Evolutionary conservation across 64 coral and sea anemone genomes (phyloP), one percentile per base, ranked within the genome.

Genomic region (Porites lutea): DNA sequence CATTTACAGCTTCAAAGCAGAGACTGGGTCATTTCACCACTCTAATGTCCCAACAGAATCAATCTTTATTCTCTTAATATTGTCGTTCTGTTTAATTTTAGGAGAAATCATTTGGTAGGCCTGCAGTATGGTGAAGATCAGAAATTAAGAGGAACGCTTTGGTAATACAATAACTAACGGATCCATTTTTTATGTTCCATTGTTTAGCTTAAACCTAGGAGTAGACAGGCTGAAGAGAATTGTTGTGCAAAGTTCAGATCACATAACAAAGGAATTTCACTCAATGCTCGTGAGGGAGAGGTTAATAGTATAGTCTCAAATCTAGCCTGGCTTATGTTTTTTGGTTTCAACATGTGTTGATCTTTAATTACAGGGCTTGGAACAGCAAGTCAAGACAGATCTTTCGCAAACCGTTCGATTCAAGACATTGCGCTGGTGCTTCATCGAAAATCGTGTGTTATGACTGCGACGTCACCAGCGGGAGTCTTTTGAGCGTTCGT

Each of bases 111-210:
- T 0, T 62, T 5, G 8, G 12, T 63, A 8, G n/a, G 21, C 3
- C 12, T 12, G 19, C 53, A 81, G 43, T 68, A 48, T 64, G 45
- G 62, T 68, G 81, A 68, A 68, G 47, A 52, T 52, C 45, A 11
- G 51, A 61, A 18, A 67, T 12, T 84, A 51, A 68, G 45, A 13
- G 81, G 81, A 22, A 84, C 19, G 48, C 81, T 84, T 1, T 84
- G 81, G 81, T 84, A 84, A 84, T 55, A 7, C 21, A 3, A 23
- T 15, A 51, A 48, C 3, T 13, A 51, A 46, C 73, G 18, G 45
- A 4, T 18, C 14, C 6, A 13, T 13, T 14, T 4, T 73, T 75
- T 51, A 6, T 47, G 49, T 19, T 14, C 16, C 20, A 55, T 5
- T 55, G 5, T 55, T 11, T 37, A 37, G 27, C 27, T 37, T 37